phyloP scores from a whole-genome alignment of 2,113 vertebrate genomes.

The Clupea harengus region DNA sequence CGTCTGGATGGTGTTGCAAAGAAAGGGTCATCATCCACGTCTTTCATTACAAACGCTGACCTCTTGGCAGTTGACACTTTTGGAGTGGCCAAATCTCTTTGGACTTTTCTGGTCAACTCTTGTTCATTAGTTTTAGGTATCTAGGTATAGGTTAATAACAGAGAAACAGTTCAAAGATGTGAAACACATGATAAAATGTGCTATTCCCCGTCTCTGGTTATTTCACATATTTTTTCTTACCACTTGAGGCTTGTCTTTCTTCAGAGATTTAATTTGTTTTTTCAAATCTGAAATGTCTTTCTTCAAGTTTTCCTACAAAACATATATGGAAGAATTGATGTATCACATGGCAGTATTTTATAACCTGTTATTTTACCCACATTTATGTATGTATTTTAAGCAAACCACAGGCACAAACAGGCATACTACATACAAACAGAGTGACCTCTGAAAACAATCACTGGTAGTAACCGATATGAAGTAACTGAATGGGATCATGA shows the following conservation, averaged over 20 bases:
- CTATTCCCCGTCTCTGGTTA: background rate
- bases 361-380: background rate
- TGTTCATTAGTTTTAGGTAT: conserved; percentile 18
- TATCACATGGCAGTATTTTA: background rate
- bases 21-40: conserved; percentile 32
- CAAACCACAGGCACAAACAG: too few species aligned
- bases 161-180: background rate
- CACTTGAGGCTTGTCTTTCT: conserved; percentile 37
- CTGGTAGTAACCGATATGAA: too few species aligned
- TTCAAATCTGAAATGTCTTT: conserved; percentile 52
- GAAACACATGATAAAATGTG: background rate
- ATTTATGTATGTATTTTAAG: background rate
- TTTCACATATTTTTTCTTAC: conserved; percentile 22
- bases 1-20: conserved; percentile 33
- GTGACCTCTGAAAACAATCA: background rate
- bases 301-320: conserved; percentile 64
- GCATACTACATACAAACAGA: too few species aligned
- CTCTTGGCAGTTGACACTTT: conserved; percentile 38
- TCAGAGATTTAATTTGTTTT: conserved; percentile 56
- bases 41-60: conserved; percentile 46
- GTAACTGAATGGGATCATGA: too few species aligned
- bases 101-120: conserved; percentile 34
- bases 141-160: conserved; percentile 22
- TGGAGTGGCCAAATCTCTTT: conserved; percentile 36
- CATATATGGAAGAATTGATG: background rate